phyloP scores from a whole-genome alignment of 2,113 vertebrate species.

The Charina bottae region DNA sequence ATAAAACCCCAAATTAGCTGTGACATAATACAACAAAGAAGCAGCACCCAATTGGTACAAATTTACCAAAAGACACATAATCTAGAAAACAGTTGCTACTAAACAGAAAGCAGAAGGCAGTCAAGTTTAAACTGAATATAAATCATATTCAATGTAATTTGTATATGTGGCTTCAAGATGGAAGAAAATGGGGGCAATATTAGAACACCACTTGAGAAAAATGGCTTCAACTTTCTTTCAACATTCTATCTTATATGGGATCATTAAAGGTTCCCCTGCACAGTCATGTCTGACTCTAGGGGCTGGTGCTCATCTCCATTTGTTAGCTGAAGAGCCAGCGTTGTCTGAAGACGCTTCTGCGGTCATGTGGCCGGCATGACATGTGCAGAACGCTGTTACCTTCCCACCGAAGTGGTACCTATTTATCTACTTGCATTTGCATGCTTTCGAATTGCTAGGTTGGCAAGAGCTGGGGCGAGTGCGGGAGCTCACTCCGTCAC shows the following conservation, averaged over 20 bases:
- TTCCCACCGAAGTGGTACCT: too few species aligned
- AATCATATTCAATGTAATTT: neutral
- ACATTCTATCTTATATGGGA: conserved; percentile 3
- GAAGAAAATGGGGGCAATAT: neutral
- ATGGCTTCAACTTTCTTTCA: neutral
- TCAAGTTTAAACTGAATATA: neutral
- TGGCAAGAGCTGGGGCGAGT: too few species aligned
- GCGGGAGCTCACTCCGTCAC: too few species aligned
- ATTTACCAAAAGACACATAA: neutral
- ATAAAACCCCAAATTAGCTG: neutral
- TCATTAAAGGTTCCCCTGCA: too few species aligned
- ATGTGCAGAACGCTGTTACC: too few species aligned
- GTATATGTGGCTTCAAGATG: neutral
- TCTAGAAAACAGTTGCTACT: neutral
- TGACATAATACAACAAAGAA: neutral
- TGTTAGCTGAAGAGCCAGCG: too few species aligned
- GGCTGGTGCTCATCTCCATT: too few species aligned
- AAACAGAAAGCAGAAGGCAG: neutral
- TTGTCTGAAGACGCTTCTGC: too few species aligned
- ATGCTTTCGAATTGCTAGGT: too few species aligned
- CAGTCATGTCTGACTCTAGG: too few species aligned
- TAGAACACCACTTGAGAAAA: neutral
- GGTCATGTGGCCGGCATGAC: too few species aligned
- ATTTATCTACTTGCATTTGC: too few species aligned
- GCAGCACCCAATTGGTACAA: neutral